Evolutionary conservation across 2,888 invertebrate species (phyloP).

Genomic region (Thecophora atra): DNA sequence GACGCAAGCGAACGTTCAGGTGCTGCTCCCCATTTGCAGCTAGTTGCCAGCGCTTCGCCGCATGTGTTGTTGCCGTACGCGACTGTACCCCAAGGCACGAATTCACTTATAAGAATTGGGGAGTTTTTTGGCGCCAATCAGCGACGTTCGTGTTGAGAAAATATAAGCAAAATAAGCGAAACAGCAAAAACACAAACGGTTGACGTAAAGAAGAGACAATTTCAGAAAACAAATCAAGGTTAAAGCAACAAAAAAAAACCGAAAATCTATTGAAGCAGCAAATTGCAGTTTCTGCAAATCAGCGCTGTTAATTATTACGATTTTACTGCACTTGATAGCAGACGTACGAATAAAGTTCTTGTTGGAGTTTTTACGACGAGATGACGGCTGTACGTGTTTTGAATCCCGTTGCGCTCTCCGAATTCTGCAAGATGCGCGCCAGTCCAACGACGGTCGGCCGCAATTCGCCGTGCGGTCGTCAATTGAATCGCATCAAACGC

Average conservation of each 20-base stretch:
- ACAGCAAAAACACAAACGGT: conserved; percentile 22
- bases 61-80: conserved; percentile 36
- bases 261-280: background rate
- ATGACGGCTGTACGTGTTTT: conserved; percentile 59
- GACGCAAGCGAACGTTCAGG: conserved; percentile 35
- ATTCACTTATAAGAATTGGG: conserved; percentile 22
- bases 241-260: conserved; percentile 14
- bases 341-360: too few relatives aligned
- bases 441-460: conserved; percentile 51
- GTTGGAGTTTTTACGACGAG: background rate
- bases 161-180: conserved; percentile 24
- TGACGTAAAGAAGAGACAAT: background rate
- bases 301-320: background rate
- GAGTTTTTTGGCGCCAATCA: conserved; percentile 16
- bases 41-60: conserved; percentile 7
- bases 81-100: conserved; percentile 42
- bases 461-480: conserved; percentile 55
- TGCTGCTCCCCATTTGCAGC: conserved; percentile 28
- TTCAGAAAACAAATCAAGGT: conserved; percentile 25
- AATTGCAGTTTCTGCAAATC: conserved; percentile 10
- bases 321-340: conserved; percentile 2
- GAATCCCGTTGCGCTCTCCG: conserved; percentile 57
- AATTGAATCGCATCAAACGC: conserved; percentile 61
- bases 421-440: conserved; percentile 59
- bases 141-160: conserved; percentile 26